phyloP scores from a whole-genome alignment of 2,113 vertebrate genomes.

The cat (Felis catus) region DNA sequence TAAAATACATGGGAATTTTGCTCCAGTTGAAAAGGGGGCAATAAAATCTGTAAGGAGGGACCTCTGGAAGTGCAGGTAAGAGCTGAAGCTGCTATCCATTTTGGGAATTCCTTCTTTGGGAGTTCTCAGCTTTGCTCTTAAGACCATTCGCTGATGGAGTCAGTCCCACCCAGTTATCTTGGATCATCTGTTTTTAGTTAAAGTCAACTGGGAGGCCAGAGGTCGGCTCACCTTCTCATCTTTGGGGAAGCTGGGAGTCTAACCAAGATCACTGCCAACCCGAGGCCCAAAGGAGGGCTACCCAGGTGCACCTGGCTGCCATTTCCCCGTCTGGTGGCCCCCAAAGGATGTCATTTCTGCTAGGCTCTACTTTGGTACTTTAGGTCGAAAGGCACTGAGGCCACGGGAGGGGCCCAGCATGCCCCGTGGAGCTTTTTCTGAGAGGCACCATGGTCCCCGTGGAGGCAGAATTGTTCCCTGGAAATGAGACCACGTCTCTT shows the following conservation, averaged over 20 bases:
- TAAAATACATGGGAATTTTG: neutral
- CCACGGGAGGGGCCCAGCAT: neutral
- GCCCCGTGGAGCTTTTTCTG: neutral
- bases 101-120: neutral
- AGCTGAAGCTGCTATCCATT: neutral
- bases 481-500: neutral
- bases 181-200: neutral
- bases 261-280: neutral
- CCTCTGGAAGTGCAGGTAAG: neutral
- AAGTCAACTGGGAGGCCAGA: neutral
- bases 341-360: neutral
- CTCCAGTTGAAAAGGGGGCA: neutral
- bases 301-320: neutral
- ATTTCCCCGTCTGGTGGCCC: neutral
- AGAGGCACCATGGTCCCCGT: neutral
- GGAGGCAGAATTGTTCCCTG: neutral
- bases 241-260: conserved; percentile 50
- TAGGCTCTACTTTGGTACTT: neutral
- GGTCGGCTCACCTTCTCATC: conserved; percentile 65
- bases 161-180: neutral
- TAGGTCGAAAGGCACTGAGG: neutral
- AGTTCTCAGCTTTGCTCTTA: neutral
- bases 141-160: neutral
- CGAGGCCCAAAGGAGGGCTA: neutral
- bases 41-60: neutral